These are phyloP conservation scores for Clarias batrachus DNA, from an alignment of 2,113 vertebrate species.

Conservation along the genomic window DNA sequence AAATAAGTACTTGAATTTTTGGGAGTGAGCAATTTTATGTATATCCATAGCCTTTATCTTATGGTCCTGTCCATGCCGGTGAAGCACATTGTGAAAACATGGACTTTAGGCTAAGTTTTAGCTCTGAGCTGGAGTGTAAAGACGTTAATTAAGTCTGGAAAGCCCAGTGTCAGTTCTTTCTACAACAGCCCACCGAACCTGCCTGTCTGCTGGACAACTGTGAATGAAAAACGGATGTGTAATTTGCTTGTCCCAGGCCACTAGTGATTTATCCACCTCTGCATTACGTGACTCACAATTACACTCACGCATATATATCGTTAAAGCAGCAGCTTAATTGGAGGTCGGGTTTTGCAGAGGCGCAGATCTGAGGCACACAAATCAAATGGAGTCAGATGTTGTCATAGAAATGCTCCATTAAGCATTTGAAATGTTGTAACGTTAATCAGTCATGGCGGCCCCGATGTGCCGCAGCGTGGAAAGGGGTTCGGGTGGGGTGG, in stretches of 20 bases:
- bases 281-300: background rate
- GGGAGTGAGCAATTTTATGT: background rate
- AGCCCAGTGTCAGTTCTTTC: background rate
- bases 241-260: background rate
- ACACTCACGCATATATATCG: background rate
- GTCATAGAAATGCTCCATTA: conserved; percentile 33
- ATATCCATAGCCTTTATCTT: background rate
- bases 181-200: background rate
- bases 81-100: background rate
- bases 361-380: conserved; percentile 19
- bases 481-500: background rate
- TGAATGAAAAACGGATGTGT: background rate
- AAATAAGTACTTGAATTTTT: background rate
- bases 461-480: conserved; percentile 8
- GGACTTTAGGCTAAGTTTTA: background rate
- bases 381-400: conserved; percentile 43
- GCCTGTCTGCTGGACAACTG: background rate
- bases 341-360: conserved; percentile 11
- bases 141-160: background rate
- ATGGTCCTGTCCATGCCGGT: background rate
- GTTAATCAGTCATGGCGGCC: conserved; percentile 16
- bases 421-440: conserved; percentile 22
- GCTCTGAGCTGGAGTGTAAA: background rate
- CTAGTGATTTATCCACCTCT: background rate
- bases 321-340: conserved; percentile 14